Conservation (phyloP, 2,113 vertebrate species). For the Phylloscopus trochilus region DNA sequence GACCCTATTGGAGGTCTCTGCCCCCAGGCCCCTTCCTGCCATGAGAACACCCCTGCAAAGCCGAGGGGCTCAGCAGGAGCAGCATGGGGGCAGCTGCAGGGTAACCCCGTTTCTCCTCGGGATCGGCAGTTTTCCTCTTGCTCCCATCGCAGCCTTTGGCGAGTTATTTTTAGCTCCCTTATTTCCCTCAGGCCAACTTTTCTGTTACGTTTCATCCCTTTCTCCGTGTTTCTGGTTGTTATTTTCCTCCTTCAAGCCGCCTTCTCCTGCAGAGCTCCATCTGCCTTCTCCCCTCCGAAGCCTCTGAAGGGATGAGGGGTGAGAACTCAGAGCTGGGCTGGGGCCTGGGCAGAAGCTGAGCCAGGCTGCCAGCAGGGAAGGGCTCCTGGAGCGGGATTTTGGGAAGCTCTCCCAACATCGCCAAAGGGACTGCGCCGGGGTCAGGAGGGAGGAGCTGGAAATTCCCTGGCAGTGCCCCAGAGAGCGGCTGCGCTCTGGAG, state of each 20-base stretch:
- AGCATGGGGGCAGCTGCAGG: neutral
- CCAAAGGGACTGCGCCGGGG: neutral
- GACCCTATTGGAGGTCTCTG: rapidly evolving
- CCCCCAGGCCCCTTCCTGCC: rapidly evolving
- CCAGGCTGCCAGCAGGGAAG: neutral
- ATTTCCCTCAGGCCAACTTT: constrained; percentile 57
- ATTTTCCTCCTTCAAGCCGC: constrained; percentile 5
- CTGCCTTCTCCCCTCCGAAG: neutral
- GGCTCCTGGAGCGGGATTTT: neutral
- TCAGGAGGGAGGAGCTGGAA: constrained; percentile 39
- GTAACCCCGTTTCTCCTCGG: neutral
- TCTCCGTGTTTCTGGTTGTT: constrained; percentile 23
- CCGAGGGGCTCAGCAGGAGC: neutral
- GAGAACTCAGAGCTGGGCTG: neutral
- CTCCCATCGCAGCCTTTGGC: neutral
- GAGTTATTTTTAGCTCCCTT: constrained; percentile 36
- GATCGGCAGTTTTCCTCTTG: neutral
- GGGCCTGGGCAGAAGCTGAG: neutral
- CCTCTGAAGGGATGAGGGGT: neutral
- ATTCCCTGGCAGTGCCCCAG: constrained; percentile 3
- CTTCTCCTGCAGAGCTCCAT: constrained; percentile 13
- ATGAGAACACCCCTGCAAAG: neutral
- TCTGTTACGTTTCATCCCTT: constrained; percentile 47
- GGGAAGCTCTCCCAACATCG: neutral
- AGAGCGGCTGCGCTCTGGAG: neutral